These are phyloP conservation scores for Cecropterus lyciades DNA, from an alignment of 1,140 invertebrate species.

Conservation along the genomic window DNA sequence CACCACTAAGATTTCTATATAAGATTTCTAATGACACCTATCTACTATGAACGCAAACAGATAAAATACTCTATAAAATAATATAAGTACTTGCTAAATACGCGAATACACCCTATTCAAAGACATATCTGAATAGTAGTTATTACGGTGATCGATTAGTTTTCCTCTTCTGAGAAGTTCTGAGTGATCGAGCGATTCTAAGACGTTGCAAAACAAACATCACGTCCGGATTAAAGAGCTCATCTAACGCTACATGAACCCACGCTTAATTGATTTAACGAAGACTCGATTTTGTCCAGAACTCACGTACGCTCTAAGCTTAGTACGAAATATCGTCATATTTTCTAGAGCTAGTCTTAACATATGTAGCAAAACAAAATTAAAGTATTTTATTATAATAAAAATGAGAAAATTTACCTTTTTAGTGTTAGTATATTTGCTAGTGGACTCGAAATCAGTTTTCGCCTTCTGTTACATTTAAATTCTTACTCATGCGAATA, in stretches of 20 bases:
- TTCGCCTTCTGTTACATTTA: no score
- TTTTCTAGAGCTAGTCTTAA: background rate
- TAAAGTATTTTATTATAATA: background rate
- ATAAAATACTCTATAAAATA: no score
- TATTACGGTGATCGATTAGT: background rate
- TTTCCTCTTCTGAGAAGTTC: background rate
- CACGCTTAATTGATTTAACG: slow-evolving; percentile 15
- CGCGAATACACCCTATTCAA: no score
- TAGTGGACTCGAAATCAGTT: no score
- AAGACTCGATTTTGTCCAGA: background rate
- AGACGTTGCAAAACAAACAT: slow-evolving; percentile 30
- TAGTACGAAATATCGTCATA: background rate
- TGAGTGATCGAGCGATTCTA: slow-evolving; percentile 14
- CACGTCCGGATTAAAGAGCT: slow-evolving; percentile 32
- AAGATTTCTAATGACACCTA: no score
- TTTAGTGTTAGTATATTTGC: no score
- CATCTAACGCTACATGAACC: slow-evolving; percentile 18
- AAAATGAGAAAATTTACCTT: no score
- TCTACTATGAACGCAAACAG: no score
- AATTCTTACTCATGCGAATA: no score
- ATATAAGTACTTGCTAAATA: no score
- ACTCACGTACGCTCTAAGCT: background rate
- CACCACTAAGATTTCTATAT: no score
- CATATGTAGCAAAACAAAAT: background rate
- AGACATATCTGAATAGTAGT: background rate